Evolutionary conservation across 1,140 invertebrate species (phyloP), one percentile per base, ranked within the genome.

Genomic region (Drosophila seguyi): DNA sequence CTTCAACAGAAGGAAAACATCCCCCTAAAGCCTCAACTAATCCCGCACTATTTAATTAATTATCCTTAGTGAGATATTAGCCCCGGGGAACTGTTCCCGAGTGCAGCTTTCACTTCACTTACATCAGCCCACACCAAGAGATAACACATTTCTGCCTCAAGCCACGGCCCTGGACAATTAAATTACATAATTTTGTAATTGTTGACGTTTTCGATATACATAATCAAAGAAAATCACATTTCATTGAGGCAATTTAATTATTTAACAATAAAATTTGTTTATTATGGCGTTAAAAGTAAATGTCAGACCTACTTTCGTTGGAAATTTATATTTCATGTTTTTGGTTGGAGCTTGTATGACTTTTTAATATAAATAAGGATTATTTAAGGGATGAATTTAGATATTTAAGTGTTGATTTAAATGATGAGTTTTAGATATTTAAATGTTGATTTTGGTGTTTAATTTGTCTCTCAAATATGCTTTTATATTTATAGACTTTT

Each of bases 151-250:
- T 34, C 25, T 11, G 36, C 29, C 29, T 11, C 34, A 25, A 27
- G 48, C 67, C 25, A 53, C 41, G 67, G 34, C 48, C 31, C 18
- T 42, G 41, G 38, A 34, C 63, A 71, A 56, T 71, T 71, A 68
- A 38, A 31, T 57, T 31, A 39, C 27, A 42, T 22, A 44, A 71
- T n/a, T 47, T 69, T 55, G 22, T 55, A 55, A 69, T 67, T 69
- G 29, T 67, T 38, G 29, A 60, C 29, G 3, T 50, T 29, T 31
- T n/a, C 18, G 31, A 22, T 41, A n/a, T n/a, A n/a, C n/a, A 66
- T 8, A 66, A 56, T 56, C 18, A 71, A 47, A 36, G 48, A 14
- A 34, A 25, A 18, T 10, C 48, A 25, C 38, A 44, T 22, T 71
- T 55, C 34, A 25, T 22, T 39, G 11, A 14, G 29, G 2, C n/a